phyloP scores from a whole-genome alignment of 2,113 vertebrate species.

The Sander vitreus region DNA sequence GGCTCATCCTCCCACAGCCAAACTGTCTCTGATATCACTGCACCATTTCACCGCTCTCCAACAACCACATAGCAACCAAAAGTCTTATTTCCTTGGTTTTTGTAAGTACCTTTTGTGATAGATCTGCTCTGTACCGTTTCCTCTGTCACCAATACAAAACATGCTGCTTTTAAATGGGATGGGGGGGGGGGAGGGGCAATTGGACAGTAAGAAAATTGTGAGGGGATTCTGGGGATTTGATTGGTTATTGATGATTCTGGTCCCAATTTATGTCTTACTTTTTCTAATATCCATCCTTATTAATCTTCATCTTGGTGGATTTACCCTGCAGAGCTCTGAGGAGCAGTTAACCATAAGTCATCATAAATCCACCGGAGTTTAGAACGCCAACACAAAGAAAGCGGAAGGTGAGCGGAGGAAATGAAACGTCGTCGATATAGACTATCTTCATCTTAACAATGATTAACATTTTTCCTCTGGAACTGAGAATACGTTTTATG shows the following conservation, averaged over 20 bases:
- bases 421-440: no score
- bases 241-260: not conserved
- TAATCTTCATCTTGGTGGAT: no score
- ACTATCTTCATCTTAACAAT: no score
- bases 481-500: no score
- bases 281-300: no score
- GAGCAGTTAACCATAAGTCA: no score
- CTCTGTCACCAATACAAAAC: not conserved
- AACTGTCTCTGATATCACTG: constrained; percentile 22
- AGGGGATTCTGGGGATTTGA: not conserved
- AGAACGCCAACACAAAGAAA: no score
- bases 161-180: not conserved
- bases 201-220: not conserved
- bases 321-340: no score
- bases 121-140: not conserved
- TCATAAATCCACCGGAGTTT: no score
- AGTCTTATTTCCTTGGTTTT: not conserved
- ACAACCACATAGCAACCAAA: not conserved
- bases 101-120: not conserved
- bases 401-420: no score
- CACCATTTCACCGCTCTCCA: not conserved
- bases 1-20: constrained; percentile 25
- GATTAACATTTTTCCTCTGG: no score
- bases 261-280: not conserved
- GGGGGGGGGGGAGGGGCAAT: not conserved